Percentiles rank a stretch among this genome's conserved stretches.
Conservation (phyloP, 2,888 invertebrate species). For the Netelia virgata region DNA sequence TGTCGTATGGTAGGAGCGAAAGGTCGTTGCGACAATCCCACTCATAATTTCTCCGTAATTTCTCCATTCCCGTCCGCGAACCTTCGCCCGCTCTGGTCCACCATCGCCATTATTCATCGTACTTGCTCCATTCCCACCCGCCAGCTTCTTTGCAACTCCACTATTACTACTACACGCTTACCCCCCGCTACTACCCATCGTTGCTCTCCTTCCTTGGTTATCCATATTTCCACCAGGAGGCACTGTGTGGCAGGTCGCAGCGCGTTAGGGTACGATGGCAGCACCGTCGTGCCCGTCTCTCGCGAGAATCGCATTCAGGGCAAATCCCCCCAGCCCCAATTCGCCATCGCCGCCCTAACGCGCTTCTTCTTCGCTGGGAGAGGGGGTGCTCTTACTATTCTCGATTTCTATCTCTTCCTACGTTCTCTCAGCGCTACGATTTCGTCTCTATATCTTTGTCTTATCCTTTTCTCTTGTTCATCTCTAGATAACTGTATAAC, state of each 20-base stretch:
- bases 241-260: not conserved
- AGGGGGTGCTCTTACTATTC: conserved; percentile 24
- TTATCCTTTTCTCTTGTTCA: conserved; percentile 52
- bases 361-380: conserved; percentile 26
- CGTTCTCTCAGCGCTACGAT: conserved; percentile 48
- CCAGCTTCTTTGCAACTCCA: conserved; percentile 46
- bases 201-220: not conserved
- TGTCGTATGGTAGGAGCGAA: conserved; percentile 48
- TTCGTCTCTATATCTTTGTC: conserved; percentile 43
- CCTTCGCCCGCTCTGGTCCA: conserved; percentile 4
- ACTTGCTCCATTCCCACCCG: conserved; percentile 64
- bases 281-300: conserved; percentile 27
- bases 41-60: conserved; percentile 68
- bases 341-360: conserved; percentile 9
- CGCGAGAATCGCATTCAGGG: conserved; percentile 32
- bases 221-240: conserved; percentile 31
- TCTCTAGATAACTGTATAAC: not conserved
- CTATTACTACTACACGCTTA: conserved; percentile 1
- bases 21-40: conserved; percentile 68
- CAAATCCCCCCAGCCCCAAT: conserved; percentile 31
- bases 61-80: conserved; percentile 58
- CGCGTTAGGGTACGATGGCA: not conserved
- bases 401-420: conserved; percentile 56
- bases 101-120: conserved; percentile 65
- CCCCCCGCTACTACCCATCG: not conserved